Base-by-base conservation (phyloP, 37 sponge, comb jelly and placozoan species). In the Cliona cf. orientalis region DNA sequence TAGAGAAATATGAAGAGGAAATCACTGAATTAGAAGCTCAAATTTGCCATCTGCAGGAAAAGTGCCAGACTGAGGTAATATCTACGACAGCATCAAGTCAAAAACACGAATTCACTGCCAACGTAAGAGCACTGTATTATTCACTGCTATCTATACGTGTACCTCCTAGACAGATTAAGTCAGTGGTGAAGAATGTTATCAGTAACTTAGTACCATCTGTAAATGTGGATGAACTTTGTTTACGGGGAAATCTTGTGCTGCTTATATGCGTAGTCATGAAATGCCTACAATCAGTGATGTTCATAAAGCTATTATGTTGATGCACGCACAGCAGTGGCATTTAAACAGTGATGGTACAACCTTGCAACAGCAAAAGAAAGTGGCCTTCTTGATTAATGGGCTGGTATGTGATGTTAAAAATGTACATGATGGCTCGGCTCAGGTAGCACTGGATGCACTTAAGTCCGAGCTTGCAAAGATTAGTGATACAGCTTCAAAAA, bases 281-380 rank as follows among this genome's bases (percentile, higher is more conserved):
- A 58, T 76, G 38, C 42, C 62, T 22, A 60, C 63, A 1, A 43
- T 78, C 28, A 78, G 79, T 42, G 1, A 0, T 19, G 37, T 42
- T 3, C 66, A 78, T 6, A 78, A 78, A 22, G 66, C 67, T 2
- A 12, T 5, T 66, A 49, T 41, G 22, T 4, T 78, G 46, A 9
- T 22, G 12, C 3, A 66, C 4, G 42, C 7, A 25, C 29, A 78
- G 3, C 23, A 64, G 28, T 65, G 66, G 55, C 36, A 65, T 66
- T 1, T 78, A 1, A 64, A 66, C 66, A 65, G 67, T 65, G 79
- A 78, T 66, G 79, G 79, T 23, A 78, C 79, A 39, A 78, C 79
- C 14, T 29, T 65, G 32, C 14, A 45, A 1, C 79, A 65, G 32
- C 3, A 26, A 64, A 78, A 78, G 67, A 64, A 65, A 42, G 49